A percentile compares a stretch with the other conserved stretches of the same genome.
phyloP scores from a whole-genome alignment of 2,113 vertebrate genomes.

The Setophaga coronata region DNA sequence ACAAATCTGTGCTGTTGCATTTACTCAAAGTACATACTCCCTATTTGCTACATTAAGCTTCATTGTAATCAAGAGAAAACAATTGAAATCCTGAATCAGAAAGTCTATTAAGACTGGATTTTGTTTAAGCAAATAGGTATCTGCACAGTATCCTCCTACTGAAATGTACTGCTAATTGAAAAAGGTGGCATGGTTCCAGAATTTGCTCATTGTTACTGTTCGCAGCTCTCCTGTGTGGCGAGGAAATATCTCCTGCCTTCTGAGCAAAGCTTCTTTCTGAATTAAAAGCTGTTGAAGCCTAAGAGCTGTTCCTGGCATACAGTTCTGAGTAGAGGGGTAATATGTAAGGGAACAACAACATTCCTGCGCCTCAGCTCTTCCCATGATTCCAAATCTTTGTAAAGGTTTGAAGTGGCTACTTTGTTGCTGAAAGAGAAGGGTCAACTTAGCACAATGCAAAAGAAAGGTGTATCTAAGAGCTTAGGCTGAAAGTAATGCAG shows the following conservation, averaged over 20 bases:
- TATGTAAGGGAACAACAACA: neutral
- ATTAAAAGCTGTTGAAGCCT: neutral
- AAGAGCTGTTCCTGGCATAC: neutral
- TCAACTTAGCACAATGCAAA: neutral
- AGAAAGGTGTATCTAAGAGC: neutral
- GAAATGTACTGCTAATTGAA: neutral
- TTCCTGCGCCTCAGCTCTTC: neutral
- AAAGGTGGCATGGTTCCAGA: neutral
- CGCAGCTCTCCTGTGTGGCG: rapidly evolving
- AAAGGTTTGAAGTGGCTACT: neutral
- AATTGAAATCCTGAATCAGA: neutral
- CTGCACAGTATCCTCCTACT: neutral
- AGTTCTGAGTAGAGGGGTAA: neutral
- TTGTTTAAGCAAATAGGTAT: neutral
- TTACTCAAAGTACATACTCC: neutral
- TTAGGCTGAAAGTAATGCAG: neutral
- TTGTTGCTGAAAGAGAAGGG: neutral
- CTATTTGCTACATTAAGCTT: neutral
- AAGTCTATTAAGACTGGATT: neutral
- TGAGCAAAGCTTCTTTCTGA: neutral
- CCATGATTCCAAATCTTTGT: neutral
- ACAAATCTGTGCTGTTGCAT: neutral
- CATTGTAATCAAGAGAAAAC: neutral
- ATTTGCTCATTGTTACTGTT: neutral
- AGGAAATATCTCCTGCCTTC: neutral